Conservation (phyloP, 2,888 invertebrate species). For the Nymphalis urticae region DNA sequence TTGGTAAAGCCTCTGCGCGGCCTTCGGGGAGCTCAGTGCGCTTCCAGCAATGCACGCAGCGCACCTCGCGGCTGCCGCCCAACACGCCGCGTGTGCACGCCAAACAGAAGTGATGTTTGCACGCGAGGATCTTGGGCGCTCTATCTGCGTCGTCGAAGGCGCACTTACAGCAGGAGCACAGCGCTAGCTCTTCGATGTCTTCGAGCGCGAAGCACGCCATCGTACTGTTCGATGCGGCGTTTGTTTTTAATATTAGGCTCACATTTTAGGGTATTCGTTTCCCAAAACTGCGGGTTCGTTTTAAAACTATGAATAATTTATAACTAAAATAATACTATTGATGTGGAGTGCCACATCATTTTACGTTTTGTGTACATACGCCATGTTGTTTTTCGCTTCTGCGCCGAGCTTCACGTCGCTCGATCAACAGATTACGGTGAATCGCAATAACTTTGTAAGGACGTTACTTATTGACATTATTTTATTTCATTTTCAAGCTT, state of each 20-base stretch:
- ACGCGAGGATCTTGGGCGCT: slow-evolving; percentile 87
- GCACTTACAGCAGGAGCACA: slow-evolving; percentile 88
- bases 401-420: slow-evolving; percentile 52
- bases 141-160: slow-evolving; percentile 88
- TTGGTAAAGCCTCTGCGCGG: slow-evolving; percentile 85
- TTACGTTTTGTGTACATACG: slow-evolving; percentile 59
- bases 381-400: slow-evolving; percentile 52
- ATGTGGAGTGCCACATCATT: slow-evolving; percentile 53
- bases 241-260: slow-evolving; percentile 29
- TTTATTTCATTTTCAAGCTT: not conserved
- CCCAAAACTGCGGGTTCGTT: slow-evolving; percentile 38
- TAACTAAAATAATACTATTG: slow-evolving; percentile 46
- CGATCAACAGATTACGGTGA: slow-evolving; percentile 59
- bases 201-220: slow-evolving; percentile 83
- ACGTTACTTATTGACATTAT: slow-evolving; percentile 19
- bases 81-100: slow-evolving; percentile 86
- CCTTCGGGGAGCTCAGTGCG: slow-evolving; percentile 85
- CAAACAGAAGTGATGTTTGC: slow-evolving; percentile 89
- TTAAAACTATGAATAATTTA: slow-evolving; percentile 34
- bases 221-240: slow-evolving; percentile 41
- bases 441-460: slow-evolving; percentile 43
- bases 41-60: slow-evolving; percentile 89
- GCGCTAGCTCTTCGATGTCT: slow-evolving; percentile 87
- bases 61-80: slow-evolving; percentile 85
- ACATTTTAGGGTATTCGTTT: slow-evolving; percentile 42